phyloP scores from a whole-genome alignment of 2,113 vertebrate genomes.

The Paralichthys olivaceus region DNA sequence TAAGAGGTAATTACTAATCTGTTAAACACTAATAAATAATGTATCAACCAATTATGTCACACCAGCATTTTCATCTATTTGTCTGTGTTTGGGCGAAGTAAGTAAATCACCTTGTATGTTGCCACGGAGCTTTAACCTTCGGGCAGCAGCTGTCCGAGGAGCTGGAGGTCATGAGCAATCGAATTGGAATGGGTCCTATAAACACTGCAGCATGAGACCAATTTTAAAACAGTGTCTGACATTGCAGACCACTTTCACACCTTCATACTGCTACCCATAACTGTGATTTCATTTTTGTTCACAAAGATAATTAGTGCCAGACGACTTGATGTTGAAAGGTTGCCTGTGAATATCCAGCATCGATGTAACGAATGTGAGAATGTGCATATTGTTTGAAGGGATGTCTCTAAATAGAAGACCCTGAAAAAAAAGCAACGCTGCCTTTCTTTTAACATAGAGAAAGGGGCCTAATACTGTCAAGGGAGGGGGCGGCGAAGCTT shows the following conservation, averaged over 20 bases:
- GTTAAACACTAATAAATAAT: background rate
- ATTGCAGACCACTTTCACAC: conserved; percentile 39
- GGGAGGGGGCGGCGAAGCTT: background rate
- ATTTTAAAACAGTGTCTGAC: conserved; percentile 17
- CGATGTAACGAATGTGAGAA: conserved; percentile 3
- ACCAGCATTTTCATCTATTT: background rate
- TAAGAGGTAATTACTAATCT: background rate
- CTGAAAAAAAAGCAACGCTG: conserved; percentile 4
- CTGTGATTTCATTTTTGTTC: conserved; percentile 26
- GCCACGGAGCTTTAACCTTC: background rate
- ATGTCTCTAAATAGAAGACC: conserved; percentile 9
- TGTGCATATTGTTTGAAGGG: conserved; percentile 6
- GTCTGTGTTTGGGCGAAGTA: conserved; percentile 9
- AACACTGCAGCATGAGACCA: conserved; percentile 19
- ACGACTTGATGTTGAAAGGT: conserved; percentile 23
- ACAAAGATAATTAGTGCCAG: conserved; percentile 33
- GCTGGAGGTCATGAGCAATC: conserved; percentile 21
- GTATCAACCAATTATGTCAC: background rate
- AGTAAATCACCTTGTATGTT: conserved; percentile 16
- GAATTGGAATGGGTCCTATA: conserved; percentile 17
- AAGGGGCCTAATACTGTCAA: background rate
- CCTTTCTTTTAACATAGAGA: conserved; percentile 9
- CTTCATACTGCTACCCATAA: conserved; percentile 21
- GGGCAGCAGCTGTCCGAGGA: conserved; percentile 27
- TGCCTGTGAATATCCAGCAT: conserved; percentile 14